Evolutionary conservation across 1,140 invertebrate species (phyloP).

Genomic region (Meloidogyne chitwoodi): DNA sequence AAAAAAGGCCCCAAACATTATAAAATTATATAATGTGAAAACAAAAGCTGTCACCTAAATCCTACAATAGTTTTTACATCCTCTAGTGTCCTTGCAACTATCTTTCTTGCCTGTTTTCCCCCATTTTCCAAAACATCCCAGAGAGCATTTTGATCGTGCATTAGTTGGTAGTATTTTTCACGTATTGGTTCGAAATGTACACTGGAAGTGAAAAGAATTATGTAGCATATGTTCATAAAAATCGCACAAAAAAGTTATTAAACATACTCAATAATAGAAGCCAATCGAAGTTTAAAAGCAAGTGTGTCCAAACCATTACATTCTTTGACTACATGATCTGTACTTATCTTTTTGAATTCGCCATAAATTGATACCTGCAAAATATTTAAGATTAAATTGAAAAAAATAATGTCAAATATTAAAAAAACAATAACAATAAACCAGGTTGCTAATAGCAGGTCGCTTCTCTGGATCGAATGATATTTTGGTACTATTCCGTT

Average conservation of each 20-base stretch:
- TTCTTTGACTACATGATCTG: constrained; percentile 18
- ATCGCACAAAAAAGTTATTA: background rate
- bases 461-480: constrained; percentile 42
- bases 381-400: background rate
- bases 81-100: constrained; percentile 23
- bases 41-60: constrained; percentile 21
- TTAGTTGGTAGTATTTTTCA: background rate
- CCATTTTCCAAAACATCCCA: background rate
- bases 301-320: constrained; percentile 34
- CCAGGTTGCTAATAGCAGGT: constrained; percentile 41
- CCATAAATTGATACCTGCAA: constrained; percentile 23
- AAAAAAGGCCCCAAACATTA: background rate
- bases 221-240: too few relatives aligned
- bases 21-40: background rate
- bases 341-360: constrained; percentile 18
- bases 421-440: background rate
- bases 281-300: constrained; percentile 18
- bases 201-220: background rate
- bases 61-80: constrained; percentile 41
- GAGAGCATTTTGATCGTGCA: background rate
- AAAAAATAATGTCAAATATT: background rate
- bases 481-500: too few relatives aligned
- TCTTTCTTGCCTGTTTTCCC: background rate
- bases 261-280: constrained; percentile 1
- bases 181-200: constrained; percentile 1